phyloP scores from a whole-genome alignment of 2,888 invertebrate species.

The Megalurothrips usitatus region DNA sequence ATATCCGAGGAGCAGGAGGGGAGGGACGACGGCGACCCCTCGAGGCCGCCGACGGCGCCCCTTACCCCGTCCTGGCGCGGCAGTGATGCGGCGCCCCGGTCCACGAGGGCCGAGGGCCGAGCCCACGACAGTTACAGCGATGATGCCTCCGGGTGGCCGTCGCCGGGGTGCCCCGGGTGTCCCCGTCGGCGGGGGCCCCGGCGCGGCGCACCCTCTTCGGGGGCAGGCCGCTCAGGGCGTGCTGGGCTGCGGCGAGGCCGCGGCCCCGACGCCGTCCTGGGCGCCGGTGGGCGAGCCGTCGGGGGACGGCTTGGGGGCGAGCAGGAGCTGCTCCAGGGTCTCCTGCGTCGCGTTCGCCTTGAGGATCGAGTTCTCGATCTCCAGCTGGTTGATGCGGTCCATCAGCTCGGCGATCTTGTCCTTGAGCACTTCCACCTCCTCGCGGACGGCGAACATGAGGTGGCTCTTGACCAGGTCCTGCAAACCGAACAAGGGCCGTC shows the following conservation, averaged over 20 bases:
- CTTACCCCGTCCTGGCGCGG: no score
- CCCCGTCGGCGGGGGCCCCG: neutral
- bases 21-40: no score
- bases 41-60: no score
- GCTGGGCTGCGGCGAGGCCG: neutral
- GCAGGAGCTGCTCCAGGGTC: slow-evolving; percentile 62
- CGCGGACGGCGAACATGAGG: slow-evolving; percentile 91
- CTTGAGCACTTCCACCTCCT: slow-evolving; percentile 90
- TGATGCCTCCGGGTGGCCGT: no score
- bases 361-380: slow-evolving; percentile 82
- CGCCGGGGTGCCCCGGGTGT: no score
- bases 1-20: no score
- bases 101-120: no score
- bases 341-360: slow-evolving; percentile 85
- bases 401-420: slow-evolving; percentile 87
- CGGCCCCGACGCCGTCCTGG: neutral
- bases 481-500: slow-evolving; percentile 45
- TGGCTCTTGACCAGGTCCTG: slow-evolving; percentile 94
- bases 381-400: slow-evolving; percentile 82
- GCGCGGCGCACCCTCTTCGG: neutral
- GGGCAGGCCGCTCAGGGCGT: neutral
- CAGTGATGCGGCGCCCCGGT: no score
- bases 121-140: no score
- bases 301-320: neutral
- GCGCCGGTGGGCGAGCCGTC: neutral